A percentile compares a stretch with the other conserved stretches of the same genome.
phyloP scores from a whole-genome alignment of 2,888 invertebrate species.

The Chelonus formosanus region DNA sequence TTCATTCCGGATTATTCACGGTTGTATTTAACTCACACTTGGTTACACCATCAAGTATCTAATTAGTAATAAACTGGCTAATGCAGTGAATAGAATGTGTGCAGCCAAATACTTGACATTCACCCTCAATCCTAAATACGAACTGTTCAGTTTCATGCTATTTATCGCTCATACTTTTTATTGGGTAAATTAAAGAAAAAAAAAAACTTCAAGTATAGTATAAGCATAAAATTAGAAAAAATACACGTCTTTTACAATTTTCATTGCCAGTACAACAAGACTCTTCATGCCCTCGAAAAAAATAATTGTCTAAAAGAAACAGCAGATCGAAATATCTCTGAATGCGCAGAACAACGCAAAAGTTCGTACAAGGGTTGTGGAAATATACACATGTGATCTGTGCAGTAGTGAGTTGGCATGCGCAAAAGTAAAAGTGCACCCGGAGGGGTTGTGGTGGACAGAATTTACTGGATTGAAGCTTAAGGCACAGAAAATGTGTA shows the following conservation, averaged over 20 bases:
- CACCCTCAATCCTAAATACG: no score
- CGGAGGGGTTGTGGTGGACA: slow-evolving; percentile 18
- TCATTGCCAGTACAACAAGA: background rate
- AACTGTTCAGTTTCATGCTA: no score
- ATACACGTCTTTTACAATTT: no score
- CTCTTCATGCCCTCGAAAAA: slow-evolving; percentile 9
- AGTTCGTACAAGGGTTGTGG: slow-evolving; percentile 15
- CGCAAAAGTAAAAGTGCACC: slow-evolving; percentile 19
- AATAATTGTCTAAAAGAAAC: slow-evolving; percentile 8
- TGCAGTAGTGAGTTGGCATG: slow-evolving; percentile 15
- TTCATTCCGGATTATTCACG: slow-evolving; percentile 9
- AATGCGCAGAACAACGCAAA: slow-evolving; percentile 15
- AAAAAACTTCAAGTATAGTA: no score
- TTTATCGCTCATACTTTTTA: no score
- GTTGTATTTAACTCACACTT: background rate
- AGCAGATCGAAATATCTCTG: slow-evolving; percentile 16
- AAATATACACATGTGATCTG: background rate
- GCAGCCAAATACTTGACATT: no score
- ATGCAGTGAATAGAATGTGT: background rate
- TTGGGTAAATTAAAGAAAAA: no score
- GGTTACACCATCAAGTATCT: background rate
- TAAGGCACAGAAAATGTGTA: slow-evolving; percentile 19
- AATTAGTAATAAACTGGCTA: slow-evolving; percentile 10
- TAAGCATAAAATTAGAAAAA: no score
- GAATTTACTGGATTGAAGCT: slow-evolving; percentile 18